phyloP scores from a whole-genome alignment of 2,797 vertebrate species.

The Rhinogobio ventralis region DNA sequence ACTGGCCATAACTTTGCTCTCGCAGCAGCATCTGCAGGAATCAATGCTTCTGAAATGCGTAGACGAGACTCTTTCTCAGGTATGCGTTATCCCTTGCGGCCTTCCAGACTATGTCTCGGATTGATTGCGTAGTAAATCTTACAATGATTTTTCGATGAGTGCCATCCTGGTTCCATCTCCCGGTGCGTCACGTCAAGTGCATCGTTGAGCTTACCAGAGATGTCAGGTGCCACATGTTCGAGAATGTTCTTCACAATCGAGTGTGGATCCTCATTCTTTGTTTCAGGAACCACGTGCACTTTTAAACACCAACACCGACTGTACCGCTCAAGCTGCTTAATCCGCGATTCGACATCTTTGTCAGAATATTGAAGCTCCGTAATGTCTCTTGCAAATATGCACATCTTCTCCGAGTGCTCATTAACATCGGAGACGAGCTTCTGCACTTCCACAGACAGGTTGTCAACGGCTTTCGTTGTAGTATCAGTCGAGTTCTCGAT shows the following conservation, averaged over 20 bases:
- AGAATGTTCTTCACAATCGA: not conserved
- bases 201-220: not conserved
- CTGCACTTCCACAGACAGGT: not conserved
- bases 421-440: constrained; percentile 6
- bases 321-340: not conserved
- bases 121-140: not conserved
- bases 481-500: not conserved
- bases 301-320: not conserved
- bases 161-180: not conserved
- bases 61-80: not conserved
- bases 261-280: not conserved
- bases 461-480: not conserved
- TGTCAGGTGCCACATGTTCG: not conserved
- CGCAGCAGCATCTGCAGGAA: not conserved
- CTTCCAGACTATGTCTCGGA: not conserved
- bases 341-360: not conserved
- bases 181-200: not conserved
- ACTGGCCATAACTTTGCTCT: not conserved
- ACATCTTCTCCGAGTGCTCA: not conserved
- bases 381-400: not conserved
- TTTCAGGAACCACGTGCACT: not conserved
- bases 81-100: not conserved
- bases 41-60: not conserved
- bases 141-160: not conserved
- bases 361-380: not conserved